Percentiles rank a stretch among this genome's conserved stretches.
Conservation (phyloP, 2,797 vertebrate genomes). For the Dendrocincla fuliginosa region DNA sequence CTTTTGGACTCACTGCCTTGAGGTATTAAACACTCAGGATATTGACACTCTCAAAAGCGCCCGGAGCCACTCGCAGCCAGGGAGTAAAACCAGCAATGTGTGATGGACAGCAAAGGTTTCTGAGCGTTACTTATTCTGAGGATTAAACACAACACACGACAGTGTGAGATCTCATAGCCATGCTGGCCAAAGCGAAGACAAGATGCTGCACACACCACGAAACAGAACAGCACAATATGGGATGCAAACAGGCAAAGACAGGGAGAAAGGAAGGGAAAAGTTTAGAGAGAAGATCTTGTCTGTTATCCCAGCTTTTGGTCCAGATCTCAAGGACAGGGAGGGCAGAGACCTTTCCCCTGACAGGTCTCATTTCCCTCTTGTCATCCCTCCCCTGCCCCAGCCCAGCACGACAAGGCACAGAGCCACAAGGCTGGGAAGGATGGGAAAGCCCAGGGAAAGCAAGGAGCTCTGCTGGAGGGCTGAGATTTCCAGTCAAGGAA, state of each 20-base stretch:
- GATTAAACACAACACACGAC: background rate
- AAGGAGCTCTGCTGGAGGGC: background rate
- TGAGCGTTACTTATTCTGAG: background rate
- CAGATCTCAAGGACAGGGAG: background rate
- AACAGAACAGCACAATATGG: background rate
- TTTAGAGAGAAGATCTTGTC: background rate
- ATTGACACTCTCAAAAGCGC: background rate
- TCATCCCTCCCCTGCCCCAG: background rate
- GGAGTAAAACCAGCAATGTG: background rate
- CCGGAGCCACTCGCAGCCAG: background rate
- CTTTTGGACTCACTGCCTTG: background rate
- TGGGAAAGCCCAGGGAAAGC: background rate
- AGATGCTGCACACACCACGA: background rate
- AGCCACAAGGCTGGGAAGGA: accelerated
- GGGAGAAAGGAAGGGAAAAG: background rate
- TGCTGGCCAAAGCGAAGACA: background rate
- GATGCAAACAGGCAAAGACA: background rate
- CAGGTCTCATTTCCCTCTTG: background rate
- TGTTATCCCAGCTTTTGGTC: background rate
- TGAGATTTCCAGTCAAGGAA: background rate
- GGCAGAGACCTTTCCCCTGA: accelerated
- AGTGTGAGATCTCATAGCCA: background rate
- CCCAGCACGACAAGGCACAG: background rate
- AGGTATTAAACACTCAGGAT: background rate
- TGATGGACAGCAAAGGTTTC: background rate